A percentile compares a stretch with the other conserved stretches of the same genome.
phyloP scores from a whole-genome alignment of 2,888 invertebrate species.

The Alitta virens region DNA sequence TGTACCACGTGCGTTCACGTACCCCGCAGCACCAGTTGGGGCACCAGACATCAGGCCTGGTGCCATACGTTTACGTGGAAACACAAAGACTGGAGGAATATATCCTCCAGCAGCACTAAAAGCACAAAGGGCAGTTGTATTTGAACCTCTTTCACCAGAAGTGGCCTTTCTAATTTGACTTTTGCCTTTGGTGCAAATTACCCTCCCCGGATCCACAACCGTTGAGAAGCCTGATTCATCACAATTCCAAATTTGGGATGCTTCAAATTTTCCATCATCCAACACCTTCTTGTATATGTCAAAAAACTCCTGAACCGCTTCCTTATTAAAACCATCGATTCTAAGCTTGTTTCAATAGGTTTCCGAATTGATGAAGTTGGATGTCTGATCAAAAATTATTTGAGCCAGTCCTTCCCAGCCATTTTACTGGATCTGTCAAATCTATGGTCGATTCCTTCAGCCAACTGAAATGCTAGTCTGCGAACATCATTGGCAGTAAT shows the following conservation, averaged over 20 bases:
- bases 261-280: no score
- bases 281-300: no score
- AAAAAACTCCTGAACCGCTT: no score
- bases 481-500: slow-evolving; percentile 20
- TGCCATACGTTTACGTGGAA: slow-evolving; percentile 43
- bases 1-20: slow-evolving; percentile 35
- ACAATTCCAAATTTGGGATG: slow-evolving; percentile 24
- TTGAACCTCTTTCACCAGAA: slow-evolving; percentile 25
- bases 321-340: no score
- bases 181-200: slow-evolving; percentile 21
- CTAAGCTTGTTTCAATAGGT: no score
- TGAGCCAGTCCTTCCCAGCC: slow-evolving; percentile 29
- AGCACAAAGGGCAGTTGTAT: slow-evolving; percentile 27
- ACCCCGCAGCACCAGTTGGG: slow-evolving; percentile 40
- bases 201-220: slow-evolving; percentile 21
- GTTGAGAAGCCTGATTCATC: no score
- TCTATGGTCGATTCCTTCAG: slow-evolving; percentile 23
- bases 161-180: slow-evolving; percentile 12
- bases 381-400: slow-evolving; percentile 24
- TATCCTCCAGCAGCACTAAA: slow-evolving; percentile 30
- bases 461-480: slow-evolving; percentile 25
- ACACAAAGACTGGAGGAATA: slow-evolving; percentile 35
- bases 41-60: slow-evolving; percentile 38
- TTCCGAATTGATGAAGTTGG: no score
- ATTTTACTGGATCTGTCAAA: slow-evolving; percentile 22